Base-by-base conservation (phyloP, 2,888 invertebrate genomes). In the Caenorhabditis wallacei region DNA sequence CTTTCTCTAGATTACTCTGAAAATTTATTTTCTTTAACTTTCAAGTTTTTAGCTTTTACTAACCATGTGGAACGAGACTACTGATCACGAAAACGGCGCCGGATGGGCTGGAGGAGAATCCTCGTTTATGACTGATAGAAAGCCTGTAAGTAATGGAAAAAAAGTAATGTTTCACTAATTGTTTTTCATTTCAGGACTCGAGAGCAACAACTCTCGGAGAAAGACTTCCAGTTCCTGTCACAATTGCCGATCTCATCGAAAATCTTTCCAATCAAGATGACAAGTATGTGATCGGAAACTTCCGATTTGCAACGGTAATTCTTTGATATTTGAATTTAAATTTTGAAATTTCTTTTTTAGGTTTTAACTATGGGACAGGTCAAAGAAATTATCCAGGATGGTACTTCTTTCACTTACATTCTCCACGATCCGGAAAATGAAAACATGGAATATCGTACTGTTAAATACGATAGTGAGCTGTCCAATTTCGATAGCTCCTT, bases 51-150 rank as follows among this genome's bases (percentile, higher is more conserved):
- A 75, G 66, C 22, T 11, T 13, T 13, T 66, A 80, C 70, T 71
- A 80, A 80, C 59, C 22, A 80, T 80, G 80, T 80, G 80, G 80
- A 69, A 64, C 61, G 74, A 74, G 8, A 80, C 74, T 54, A 22
- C 54, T 10, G 61, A 51, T 13, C 43, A 69, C 22, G 74, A 68
- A 24, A 46, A 66, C 26, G 80, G 63, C n/a, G 53, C 43, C 56
- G 80, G 80, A 53, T 80, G 80, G 80, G 69, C 69, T 22, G 80
- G 53, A 11, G 80, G 69, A 20, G 80, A 76, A 20, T 59, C 74
- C 8, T 75, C 80, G 10, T 82, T 82, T 56, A 61, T 66, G 59
- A 82, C 82, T 10, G 82, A 76, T 20, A 61, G 37, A 24, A 78
- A 78, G 30, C 51, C 63, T 11, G 69, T 78, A 20, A 59, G 59